Conservation (phyloP, 1,140 invertebrate species). For the Drosophila fuyamai region DNA sequence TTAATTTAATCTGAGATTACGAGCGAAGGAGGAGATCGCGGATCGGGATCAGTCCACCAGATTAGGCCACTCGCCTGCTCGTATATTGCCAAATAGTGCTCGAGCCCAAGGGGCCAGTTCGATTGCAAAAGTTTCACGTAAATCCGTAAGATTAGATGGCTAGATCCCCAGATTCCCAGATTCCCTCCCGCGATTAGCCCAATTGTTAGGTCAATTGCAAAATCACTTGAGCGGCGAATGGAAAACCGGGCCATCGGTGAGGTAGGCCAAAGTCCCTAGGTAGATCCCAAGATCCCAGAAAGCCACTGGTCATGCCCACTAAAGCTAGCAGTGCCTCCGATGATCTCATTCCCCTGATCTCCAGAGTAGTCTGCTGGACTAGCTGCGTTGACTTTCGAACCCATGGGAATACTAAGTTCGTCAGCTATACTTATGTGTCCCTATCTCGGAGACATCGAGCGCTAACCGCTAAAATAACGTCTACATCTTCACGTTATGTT, state of each 20-base stretch:
- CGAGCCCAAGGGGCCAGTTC: constrained; percentile 27
- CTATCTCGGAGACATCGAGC: not conserved
- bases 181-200: constrained; percentile 42
- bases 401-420: constrained; percentile 4
- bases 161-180: constrained; percentile 43
- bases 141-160: constrained; percentile 71
- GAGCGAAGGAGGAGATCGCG: constrained; percentile 30
- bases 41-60: constrained; percentile 67
- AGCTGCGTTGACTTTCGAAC: constrained; percentile 33
- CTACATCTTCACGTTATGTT: too few relatives aligned
- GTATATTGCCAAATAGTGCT: constrained; percentile 74
- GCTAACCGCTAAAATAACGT: too few relatives aligned
- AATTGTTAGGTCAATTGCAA: constrained; percentile 79
- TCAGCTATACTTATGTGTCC: not conserved
- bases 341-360: constrained; percentile 11
- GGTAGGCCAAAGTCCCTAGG: not conserved
- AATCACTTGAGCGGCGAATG: constrained; percentile 52
- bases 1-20: constrained; percentile 82
- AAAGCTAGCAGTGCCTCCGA: constrained; percentile 47
- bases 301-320: constrained; percentile 59
- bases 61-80: constrained; percentile 72
- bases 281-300: constrained; percentile 10
- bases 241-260: constrained; percentile 27
- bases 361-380: constrained; percentile 1
- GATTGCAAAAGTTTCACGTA: constrained; percentile 76